A percentile compares a stretch with the other conserved stretches of the same genome.
phyloP scores from a whole-genome alignment of 2,888 invertebrate genomes.

The Leucania comma region DNA sequence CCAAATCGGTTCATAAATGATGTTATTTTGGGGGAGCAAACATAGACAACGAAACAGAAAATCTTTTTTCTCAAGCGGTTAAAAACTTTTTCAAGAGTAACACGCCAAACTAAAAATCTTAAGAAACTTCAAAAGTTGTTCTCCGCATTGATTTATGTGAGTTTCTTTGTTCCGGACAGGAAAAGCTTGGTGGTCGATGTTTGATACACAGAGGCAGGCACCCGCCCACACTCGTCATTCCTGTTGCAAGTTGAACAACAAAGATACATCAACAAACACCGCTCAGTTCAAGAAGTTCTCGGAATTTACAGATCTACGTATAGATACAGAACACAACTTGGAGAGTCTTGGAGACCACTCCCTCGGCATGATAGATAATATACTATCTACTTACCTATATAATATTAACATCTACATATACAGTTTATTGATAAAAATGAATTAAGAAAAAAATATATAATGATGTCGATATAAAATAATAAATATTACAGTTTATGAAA shows the following conservation, averaged over 20 bases:
- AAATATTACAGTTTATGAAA: no score
- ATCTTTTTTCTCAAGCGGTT: neutral
- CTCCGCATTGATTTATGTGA: conserved; percentile 53
- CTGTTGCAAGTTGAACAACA: conserved; percentile 69
- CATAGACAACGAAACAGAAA: no score
- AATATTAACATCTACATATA: no score
- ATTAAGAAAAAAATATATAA: no score
- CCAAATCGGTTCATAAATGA: no score
- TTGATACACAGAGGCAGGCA: conserved; percentile 67
- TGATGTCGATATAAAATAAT: no score
- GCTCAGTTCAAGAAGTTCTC: conserved; percentile 71
- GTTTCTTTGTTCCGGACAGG: conserved; percentile 63
- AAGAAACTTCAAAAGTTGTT: conserved; percentile 49
- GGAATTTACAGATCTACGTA: conserved; percentile 62
- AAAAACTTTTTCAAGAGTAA: neutral
- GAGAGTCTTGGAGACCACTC: no score
- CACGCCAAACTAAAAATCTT: conserved; percentile 16
- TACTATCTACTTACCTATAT: no score
- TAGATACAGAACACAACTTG: no score
- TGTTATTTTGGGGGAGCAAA: no score
- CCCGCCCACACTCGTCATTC: conserved; percentile 60
- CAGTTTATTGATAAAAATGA: neutral
- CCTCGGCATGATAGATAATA: no score
- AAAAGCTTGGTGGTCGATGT: conserved; percentile 70
- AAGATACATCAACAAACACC: conserved; percentile 73